Base-by-base conservation (phyloP, 2,797 vertebrate genomes). In the Gymnocypris eckloni region DNA sequence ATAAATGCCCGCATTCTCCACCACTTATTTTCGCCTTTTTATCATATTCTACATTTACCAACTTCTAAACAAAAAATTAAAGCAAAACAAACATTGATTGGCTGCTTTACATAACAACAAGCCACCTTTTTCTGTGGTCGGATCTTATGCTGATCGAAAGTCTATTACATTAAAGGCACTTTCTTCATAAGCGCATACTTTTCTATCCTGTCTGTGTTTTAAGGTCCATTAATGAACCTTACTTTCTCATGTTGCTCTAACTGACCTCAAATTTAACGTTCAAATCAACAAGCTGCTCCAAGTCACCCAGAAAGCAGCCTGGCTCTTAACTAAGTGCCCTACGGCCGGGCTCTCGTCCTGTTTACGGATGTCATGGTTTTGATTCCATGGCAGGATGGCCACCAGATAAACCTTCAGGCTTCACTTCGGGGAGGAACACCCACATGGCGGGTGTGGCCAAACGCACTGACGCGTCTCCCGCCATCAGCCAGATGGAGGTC, bases 401-500 rank as follows among this genome's bases (percentile, higher is more conserved):
- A 86, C 69, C 77, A 56, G 90, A 93, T 92, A 92, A 93, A 92
- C 88, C 76, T 89, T 83, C 78, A 88, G 88, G 90, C 90, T 89
- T 85, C 20, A 22, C 77, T 81, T 16, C 75, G 84, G 84, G 90
- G 87, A 90, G 89, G 87, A 87, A 89, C 89, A 87, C 92, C 90
- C 91, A 88, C 80, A 90, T 90, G 91, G 89, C 11, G 43, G 28
- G 67, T 86, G 64, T 73, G 88, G 91, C 91, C 90, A 95, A 94
- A 94, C 92, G 92, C 89, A 76, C 90, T 91, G 93, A 93, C 91
- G 88, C 86, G 76, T 90, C 91, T 89, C 89, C 87, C 83, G 91
- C 90, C 90, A 93, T 93, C 92, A 88, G 89, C 85, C 93, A 94
- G 92, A 94, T 89, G 87, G 92, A 92, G 89, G 92, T 91, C 92